These are phyloP conservation scores for human DNA, from an alignment of 2,113 vertebrate species.

Conservation along the genomic window GRCh38 chr14:43294001-43294500, in stretches of 20 bases:
- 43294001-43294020: background rate
- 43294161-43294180: background rate
- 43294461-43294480: background rate
- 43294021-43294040: background rate
- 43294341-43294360: background rate
- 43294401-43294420: background rate
- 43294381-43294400: background rate
- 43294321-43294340: background rate
- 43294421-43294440: background rate
- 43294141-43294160: background rate
- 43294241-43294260: background rate
- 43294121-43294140: background rate
- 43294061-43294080: background rate
- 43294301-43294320: background rate
- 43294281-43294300: background rate
- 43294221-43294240: background rate
- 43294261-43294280: background rate
- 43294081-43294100: background rate
- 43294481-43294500: background rate
- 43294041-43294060: background rate
- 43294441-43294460: background rate
- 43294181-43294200: too few species aligned
- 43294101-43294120: background rate
- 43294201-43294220: background rate
- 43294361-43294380: background rate